Evolutionary conservation across 2,113 vertebrate genomes (phyloP), one percentile per base, ranked within the genome.

Genomic region (Sapayoa aenigma): DNA sequence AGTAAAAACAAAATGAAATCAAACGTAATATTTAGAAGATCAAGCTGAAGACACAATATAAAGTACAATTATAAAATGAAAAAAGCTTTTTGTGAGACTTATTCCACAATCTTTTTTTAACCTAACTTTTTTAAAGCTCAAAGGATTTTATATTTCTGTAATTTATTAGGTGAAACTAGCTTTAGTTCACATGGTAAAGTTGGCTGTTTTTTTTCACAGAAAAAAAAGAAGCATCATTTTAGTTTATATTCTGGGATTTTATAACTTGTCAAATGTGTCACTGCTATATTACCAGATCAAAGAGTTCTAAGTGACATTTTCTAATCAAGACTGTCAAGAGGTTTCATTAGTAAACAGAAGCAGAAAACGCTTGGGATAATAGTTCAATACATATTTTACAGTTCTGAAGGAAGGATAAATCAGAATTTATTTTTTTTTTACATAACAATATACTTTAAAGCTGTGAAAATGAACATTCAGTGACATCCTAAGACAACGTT

Each of bases 261-360:
- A 74, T 78, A 81, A 71, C 9, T 9, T 49, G 81, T 92, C 90
- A 91, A 87, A 93, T 46, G 17, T 91, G 93, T 77, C 91, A 72
- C 84, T 89, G 20, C 16, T 60, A 14, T 58, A 46, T 83, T 94
- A 87, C 73, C 68, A 88, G 69, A 96, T 89, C 60, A 86, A 83
- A 91, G 80, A 79, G n/a, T 93, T 88, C 50, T n/a, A 80, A 72
- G 74, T 96, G 89, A 93, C 87, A 89, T 62, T 89, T 94, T 94
- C 89, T 94, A 96, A 97, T 96, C 91, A 90, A 89, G 59, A 41
- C 63, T 87, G 91, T 82, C 93, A 90, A 79, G 85, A 74, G 58
- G 47, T 90, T 91, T 94, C 87, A 94, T 94, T 82, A 94, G 47
- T 59, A 92, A 95, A 89, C 42, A 90, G 78, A 84, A 75, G 39